A percentile compares a stretch with the other conserved stretches of the same genome.
Conservation (phyloP, 2,888 invertebrate genomes). For the Hofmannophila pseudospretella region DNA sequence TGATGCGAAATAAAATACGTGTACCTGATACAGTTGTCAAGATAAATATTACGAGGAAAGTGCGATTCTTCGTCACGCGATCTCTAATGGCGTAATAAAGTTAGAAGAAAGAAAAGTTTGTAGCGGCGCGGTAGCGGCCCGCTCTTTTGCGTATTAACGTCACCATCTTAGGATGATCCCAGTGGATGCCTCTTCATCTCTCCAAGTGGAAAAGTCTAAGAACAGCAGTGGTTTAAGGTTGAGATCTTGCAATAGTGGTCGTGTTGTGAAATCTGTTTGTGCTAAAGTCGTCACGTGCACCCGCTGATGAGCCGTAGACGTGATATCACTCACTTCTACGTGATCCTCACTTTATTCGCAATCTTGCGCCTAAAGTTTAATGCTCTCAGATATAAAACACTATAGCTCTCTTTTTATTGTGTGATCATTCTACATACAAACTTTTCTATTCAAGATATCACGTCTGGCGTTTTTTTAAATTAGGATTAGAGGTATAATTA, state of each 20-base stretch:
- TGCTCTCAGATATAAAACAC: conserved; percentile 14
- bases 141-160: conserved; percentile 71
- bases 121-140: conserved; percentile 36
- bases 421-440: conserved; percentile 13
- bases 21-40: conserved; percentile 49
- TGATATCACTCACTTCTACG: conserved; percentile 75
- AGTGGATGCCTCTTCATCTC: conserved; percentile 28
- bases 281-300: conserved; percentile 74
- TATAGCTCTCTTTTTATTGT: conserved; percentile 15
- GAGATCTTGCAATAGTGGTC: conserved; percentile 46
- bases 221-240: conserved; percentile 21
- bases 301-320: conserved; percentile 75
- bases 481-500: conserved; percentile 45
- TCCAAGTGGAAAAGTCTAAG: conserved; percentile 22
- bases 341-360: conserved; percentile 65
- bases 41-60: conserved; percentile 59
- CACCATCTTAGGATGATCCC: conserved; percentile 47
- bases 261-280: conserved; percentile 72
- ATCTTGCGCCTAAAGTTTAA: conserved; percentile 50
- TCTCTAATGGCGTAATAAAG: conserved; percentile 74
- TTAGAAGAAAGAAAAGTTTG: conserved; percentile 70
- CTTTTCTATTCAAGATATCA: conserved; percentile 20
- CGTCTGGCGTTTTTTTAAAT: conserved; percentile 46
- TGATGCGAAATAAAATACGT: conserved; percentile 27
- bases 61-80: conserved; percentile 66